phyloP scores from a whole-genome alignment of 2,888 invertebrate species.

The Coecobrya sp. region DNA sequence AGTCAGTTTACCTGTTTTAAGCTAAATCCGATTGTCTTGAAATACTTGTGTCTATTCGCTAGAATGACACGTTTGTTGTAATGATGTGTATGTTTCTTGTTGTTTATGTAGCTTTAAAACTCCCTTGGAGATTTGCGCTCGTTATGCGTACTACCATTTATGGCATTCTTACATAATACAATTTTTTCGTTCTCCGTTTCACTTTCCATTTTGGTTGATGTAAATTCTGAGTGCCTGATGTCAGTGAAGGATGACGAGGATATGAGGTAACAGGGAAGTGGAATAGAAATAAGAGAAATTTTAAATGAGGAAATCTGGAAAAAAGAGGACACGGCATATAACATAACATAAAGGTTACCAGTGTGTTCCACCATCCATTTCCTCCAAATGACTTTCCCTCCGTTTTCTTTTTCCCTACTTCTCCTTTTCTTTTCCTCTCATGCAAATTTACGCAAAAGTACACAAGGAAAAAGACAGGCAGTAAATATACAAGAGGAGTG shows the following conservation, averaged over 20 bases:
- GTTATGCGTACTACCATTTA: background rate
- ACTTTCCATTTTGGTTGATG: constrained; percentile 37
- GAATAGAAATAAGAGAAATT: constrained; percentile 40
- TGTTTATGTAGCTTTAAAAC: background rate
- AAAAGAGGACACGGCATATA: background rate
- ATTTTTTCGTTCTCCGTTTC: background rate
- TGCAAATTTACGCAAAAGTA: constrained; percentile 35
- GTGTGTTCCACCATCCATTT: constrained; percentile 29
- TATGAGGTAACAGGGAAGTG: constrained; percentile 5
- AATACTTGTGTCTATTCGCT: background rate
- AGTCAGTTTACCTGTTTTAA: background rate
- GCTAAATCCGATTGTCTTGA: background rate
- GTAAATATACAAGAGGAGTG: background rate
- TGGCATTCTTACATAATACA: background rate
- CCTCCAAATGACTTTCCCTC: constrained; percentile 31
- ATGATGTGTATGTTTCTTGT: background rate
- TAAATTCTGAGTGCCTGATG: background rate
- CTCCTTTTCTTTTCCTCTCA: constrained; percentile 31
- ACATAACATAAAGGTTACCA: constrained; percentile 36
- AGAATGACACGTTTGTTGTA: background rate
- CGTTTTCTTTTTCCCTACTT: background rate
- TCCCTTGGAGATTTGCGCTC: constrained; percentile 21
- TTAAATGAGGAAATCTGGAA: constrained; percentile 37
- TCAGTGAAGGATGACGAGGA: background rate
- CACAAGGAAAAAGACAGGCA: constrained; percentile 4